phyloP scores from a whole-genome alignment of 2,888 invertebrate species.

The Exocentrus adspersus region DNA sequence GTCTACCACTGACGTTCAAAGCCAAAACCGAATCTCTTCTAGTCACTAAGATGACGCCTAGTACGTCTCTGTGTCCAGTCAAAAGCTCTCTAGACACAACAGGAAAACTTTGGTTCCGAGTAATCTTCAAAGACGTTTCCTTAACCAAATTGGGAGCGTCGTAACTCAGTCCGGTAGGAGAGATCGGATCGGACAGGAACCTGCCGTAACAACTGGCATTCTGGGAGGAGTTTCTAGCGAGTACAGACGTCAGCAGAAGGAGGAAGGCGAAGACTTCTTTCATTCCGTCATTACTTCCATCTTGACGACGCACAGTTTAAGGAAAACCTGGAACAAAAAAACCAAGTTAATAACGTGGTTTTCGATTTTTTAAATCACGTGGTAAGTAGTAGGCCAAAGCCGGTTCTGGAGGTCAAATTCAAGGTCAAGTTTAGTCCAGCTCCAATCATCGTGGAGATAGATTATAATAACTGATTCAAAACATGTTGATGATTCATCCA shows the following conservation, averaged over 20 bases:
- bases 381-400: no score
- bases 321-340: slow-evolving; percentile 51
- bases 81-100: slow-evolving; percentile 64
- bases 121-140: slow-evolving; percentile 45
- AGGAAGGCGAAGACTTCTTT: slow-evolving; percentile 56
- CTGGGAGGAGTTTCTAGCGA: slow-evolving; percentile 62
- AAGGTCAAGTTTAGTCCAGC: no score
- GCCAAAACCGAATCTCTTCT: slow-evolving; percentile 52
- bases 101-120: slow-evolving; percentile 44
- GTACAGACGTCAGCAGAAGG: slow-evolving; percentile 65
- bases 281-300: slow-evolving; percentile 60
- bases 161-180: slow-evolving; percentile 58
- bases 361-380: no score
- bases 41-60: slow-evolving; percentile 60
- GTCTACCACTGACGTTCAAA: slow-evolving; percentile 52
- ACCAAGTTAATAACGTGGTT: neutral
- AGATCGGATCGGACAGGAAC: slow-evolving; percentile 55
- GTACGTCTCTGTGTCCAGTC: slow-evolving; percentile 63
- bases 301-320: slow-evolving; percentile 41
- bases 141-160: slow-evolving; percentile 48
- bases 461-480: no score
- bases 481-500: no score
- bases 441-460: no score
- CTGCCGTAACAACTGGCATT: slow-evolving; percentile 56
- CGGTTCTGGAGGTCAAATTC: no score